Evolutionary conservation across 2,113 vertebrate genomes (phyloP).

Genomic region (Cichladusa arquata): DNA sequence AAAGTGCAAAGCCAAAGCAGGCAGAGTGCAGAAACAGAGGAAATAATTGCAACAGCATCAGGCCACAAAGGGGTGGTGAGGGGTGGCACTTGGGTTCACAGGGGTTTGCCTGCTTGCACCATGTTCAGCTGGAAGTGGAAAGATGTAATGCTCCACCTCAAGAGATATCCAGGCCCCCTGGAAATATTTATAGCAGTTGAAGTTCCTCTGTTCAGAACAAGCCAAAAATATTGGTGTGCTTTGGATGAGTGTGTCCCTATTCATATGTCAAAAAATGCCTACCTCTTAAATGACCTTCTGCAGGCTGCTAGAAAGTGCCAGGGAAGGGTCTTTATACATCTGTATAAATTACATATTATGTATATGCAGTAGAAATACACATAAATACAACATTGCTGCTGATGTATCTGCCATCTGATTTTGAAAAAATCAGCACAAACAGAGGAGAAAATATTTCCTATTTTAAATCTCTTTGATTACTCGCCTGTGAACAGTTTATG

Average conservation of each 20-base stretch:
- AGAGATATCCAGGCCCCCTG: neutral
- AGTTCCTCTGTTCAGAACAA: neutral
- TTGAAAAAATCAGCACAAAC: neutral
- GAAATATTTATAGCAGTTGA: neutral
- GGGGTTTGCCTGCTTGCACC: neutral
- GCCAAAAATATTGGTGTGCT: neutral
- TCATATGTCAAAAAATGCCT: neutral
- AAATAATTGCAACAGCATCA: neutral
- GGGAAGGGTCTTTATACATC: neutral
- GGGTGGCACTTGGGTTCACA: neutral
- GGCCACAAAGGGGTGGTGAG: neutral
- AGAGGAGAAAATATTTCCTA: neutral
- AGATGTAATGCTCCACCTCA: neutral
- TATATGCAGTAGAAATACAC: neutral
- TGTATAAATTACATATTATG: neutral
- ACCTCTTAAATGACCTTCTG: neutral
- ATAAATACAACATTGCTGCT: neutral
- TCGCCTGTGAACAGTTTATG: neutral
- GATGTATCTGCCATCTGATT: neutral
- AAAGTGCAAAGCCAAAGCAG: neutral
- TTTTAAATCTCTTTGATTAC: conserved; percentile 10
- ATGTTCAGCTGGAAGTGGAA: neutral
- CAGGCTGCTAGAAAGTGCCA: neutral
- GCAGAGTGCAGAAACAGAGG: neutral
- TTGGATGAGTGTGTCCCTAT: neutral